A percentile compares a stretch with the other conserved stretches of the same genome.
These are phyloP conservation scores for Microcebus ravelobensis DNA, from an alignment of 2,113 vertebrate species.

Conservation along the genomic window DNA sequence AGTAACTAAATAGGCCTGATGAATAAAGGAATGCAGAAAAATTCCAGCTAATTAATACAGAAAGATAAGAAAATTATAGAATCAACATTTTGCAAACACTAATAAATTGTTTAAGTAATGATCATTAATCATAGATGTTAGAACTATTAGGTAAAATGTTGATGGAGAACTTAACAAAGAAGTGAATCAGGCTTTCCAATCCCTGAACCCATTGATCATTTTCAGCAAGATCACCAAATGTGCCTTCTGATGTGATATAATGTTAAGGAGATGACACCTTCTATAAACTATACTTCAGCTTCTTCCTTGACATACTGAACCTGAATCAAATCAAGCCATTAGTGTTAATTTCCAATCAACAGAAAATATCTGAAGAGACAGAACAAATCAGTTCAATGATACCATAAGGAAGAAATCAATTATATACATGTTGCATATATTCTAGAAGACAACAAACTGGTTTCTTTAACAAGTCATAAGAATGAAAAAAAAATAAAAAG, in stretches of 20 bases:
- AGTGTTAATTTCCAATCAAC: neutral
- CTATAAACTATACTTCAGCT: neutral
- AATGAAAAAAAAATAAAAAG: constrained; percentile 3
- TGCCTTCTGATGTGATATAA: neutral
- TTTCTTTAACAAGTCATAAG: neutral
- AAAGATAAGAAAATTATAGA: neutral
- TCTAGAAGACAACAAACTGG: neutral
- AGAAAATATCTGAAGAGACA: neutral
- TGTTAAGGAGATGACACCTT: neutral
- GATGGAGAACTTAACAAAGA: neutral
- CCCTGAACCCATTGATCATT: neutral
- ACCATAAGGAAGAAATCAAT: neutral
- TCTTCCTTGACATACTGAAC: neutral
- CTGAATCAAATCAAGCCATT: neutral
- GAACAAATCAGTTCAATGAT: neutral
- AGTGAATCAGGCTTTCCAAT: neutral
- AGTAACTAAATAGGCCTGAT: neutral
- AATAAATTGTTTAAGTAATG: neutral
- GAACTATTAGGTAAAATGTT: neutral
- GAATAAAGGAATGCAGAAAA: neutral
- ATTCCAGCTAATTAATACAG: constrained; percentile 1
- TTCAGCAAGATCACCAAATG: neutral
- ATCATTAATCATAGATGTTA: neutral
- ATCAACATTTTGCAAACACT: neutral
- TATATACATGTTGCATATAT: neutral